These are phyloP conservation scores for Myiagra hebetior DNA, from an alignment of 2,113 vertebrate species.

Conservation along the genomic window DNA sequence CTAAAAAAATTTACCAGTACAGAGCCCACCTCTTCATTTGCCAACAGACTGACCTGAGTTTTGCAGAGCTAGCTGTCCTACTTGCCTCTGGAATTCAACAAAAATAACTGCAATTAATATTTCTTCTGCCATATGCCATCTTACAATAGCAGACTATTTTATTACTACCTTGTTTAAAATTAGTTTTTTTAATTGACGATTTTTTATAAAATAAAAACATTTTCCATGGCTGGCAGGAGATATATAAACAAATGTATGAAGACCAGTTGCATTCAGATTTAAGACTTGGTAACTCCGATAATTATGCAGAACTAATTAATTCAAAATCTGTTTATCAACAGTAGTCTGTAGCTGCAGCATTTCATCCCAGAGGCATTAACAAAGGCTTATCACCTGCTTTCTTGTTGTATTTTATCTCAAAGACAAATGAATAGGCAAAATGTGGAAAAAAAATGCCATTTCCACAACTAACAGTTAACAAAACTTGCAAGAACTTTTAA, in stretches of 20 bases:
- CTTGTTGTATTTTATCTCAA: conserved; percentile 65
- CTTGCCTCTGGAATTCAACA: conserved; percentile 24
- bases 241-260: conserved; percentile 43
- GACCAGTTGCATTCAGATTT: conserved; percentile 65
- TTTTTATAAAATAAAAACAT: conserved; percentile 7
- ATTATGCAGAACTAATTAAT: conserved; percentile 82
- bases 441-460: conserved; percentile 50
- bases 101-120: conserved; percentile 43
- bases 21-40: background rate
- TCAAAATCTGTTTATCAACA: conserved; percentile 81
- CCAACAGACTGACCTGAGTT: conserved; percentile 15
- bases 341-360: conserved; percentile 68
- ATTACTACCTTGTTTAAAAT: conserved; percentile 51
- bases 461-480: conserved; percentile 50
- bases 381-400: conserved; percentile 78
- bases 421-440: conserved; percentile 67
- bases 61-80: conserved; percentile 17
- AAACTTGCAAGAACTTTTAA: conserved; percentile 66
- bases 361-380: conserved; percentile 73
- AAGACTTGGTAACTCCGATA: conserved; percentile 63
- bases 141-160: conserved; percentile 25
- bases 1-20: background rate
- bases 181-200: background rate
- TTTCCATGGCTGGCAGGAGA: conserved; percentile 18
- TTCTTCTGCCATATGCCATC: conserved; percentile 6